Percentiles rank a stretch among this genome's conserved stretches.
Evolutionary conservation across 2,113 vertebrate species (phyloP).

Genomic region (Pangasianodon gigas): DNA sequence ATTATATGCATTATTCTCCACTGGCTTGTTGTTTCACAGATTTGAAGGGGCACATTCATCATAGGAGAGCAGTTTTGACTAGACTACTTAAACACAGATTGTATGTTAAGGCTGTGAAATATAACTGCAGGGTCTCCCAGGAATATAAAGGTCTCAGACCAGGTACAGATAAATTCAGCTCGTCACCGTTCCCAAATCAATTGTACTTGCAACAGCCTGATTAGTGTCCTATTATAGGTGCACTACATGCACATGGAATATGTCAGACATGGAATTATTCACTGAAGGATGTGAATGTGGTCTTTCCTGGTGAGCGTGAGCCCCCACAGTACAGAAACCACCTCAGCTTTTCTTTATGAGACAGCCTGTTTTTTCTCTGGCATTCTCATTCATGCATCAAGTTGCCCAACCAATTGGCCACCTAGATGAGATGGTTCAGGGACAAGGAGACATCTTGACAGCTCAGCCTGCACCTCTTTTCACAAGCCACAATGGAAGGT

Average conservation of each 20-base stretch:
- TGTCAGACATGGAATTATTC: neutral
- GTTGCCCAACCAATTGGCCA: neutral
- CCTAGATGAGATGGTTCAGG: neutral
- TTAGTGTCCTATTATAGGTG: neutral
- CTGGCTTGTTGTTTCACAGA: neutral
- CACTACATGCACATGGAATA: neutral
- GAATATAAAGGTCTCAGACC: neutral
- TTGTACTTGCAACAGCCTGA: neutral
- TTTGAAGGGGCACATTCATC: neutral
- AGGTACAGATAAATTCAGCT: neutral
- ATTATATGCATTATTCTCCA: neutral
- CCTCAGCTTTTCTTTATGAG: neutral
- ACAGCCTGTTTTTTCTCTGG: neutral
- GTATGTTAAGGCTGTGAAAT: neutral
- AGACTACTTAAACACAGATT: neutral
- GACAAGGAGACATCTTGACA: neutral
- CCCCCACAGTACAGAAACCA: neutral
- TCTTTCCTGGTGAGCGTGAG: neutral
- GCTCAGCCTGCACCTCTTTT: slow-evolving; percentile 8
- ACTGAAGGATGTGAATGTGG: neutral
- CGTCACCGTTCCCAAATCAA: neutral
- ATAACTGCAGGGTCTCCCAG: neutral
- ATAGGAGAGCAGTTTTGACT: neutral
- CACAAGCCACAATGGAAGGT: neutral
- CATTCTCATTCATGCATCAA: neutral